These are phyloP conservation scores for Unio delphinus DNA, from an alignment of 2,888 invertebrate species.

Conservation along the genomic window DNA sequence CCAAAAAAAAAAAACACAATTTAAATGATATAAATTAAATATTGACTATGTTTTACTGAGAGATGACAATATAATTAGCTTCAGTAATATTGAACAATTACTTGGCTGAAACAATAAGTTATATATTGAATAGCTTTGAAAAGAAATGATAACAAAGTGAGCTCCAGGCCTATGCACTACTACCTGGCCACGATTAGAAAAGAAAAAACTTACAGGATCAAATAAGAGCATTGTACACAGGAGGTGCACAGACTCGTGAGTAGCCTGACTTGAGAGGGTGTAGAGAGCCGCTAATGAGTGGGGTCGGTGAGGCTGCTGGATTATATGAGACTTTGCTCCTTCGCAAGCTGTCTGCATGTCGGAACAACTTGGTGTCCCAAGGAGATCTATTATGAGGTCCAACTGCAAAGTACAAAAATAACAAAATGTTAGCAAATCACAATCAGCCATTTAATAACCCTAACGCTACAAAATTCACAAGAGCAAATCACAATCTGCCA, in stretches of 20 bases:
- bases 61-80: neutral
- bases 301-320: slow-evolving; percentile 78
- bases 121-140: too few species aligned
- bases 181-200: too few species aligned
- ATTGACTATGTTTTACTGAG: neutral
- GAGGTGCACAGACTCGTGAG: slow-evolving; percentile 97
- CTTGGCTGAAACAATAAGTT: neutral
- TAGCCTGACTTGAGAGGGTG: slow-evolving; percentile 92
- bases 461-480: slow-evolving; percentile 1
- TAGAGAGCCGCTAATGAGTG: slow-evolving; percentile 78
- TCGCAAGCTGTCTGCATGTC: slow-evolving; percentile 99
- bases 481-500: too few species aligned
- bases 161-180: neutral
- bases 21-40: neutral
- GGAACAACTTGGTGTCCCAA: slow-evolving; percentile 94
- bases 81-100: neutral
- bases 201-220: slow-evolving; percentile 85
- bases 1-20: too few species aligned
- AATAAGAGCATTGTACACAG: slow-evolving; percentile 98
- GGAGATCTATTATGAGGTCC: slow-evolving; percentile 96
- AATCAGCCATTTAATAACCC: too few species aligned
- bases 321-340: slow-evolving; percentile 89
- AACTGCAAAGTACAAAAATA: slow-evolving; percentile 76
- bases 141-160: neutral
- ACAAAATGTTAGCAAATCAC: neutral